These are phyloP conservation scores for Lampropteryx suffumata DNA, from an alignment of 2,888 invertebrate species.

Conservation along the genomic window DNA sequence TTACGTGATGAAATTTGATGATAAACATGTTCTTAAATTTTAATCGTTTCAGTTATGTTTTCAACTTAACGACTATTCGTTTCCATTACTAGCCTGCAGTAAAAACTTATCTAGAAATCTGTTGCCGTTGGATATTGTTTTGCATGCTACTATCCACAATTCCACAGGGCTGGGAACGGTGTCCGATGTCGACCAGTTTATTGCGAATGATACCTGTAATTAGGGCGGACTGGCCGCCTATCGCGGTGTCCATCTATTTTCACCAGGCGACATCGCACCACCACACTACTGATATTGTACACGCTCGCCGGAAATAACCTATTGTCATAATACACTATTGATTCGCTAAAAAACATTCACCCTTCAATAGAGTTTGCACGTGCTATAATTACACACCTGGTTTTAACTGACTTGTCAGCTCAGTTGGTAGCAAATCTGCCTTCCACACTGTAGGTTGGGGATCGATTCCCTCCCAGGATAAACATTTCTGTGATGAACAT, in stretches of 20 bases:
- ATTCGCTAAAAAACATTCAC: constrained; percentile 59
- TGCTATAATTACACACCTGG: constrained; percentile 31
- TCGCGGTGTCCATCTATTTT: constrained; percentile 69
- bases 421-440: no score
- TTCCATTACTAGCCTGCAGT: constrained; percentile 13
- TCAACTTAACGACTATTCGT: constrained; percentile 2
- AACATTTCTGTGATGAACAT: no score
- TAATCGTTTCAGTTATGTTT: no score
- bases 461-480: no score
- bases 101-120: constrained; percentile 25
- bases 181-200: constrained; percentile 60
- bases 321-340: constrained; percentile 61
- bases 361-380: constrained; percentile 33
- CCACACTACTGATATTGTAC: constrained; percentile 47
- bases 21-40: no score
- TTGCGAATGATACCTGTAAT: constrained; percentile 80
- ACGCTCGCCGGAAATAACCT: constrained; percentile 66
- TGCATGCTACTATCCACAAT: constrained; percentile 35
- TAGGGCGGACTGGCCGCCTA: constrained; percentile 51
- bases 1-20: not conserved
- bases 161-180: constrained; percentile 39
- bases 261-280: constrained; percentile 42
- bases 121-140: constrained; percentile 23
- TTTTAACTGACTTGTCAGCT: no score
- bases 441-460: no score